A percentile compares a stretch with the other conserved stretches of the same genome.
These are phyloP conservation scores for Phyto melanocephala DNA, from an alignment of 2,888 invertebrate genomes.

Conservation along the genomic window DNA sequence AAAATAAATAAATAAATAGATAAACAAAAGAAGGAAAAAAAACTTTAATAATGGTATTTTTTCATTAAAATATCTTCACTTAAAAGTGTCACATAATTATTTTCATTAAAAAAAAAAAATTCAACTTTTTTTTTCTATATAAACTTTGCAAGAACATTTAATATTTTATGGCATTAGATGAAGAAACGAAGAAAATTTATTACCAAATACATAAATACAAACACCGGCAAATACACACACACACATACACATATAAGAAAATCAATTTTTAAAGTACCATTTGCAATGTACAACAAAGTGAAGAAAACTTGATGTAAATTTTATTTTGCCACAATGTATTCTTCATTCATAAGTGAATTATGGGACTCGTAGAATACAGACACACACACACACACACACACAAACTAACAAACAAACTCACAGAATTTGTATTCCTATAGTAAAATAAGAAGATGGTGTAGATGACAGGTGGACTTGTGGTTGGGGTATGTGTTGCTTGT, in stretches of 20 bases:
- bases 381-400: neutral
- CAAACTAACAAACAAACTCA: neutral
- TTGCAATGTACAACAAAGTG: neutral
- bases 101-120: neutral
- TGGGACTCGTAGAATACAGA: neutral
- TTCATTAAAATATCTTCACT: neutral
- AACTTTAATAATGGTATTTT: neutral
- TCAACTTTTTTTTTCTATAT: neutral
- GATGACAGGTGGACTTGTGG: slow-evolving; percentile 3
- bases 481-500: neutral
- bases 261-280: slow-evolving; percentile 4
- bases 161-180: neutral
- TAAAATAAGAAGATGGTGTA: neutral
- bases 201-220: neutral
- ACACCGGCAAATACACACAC: neutral
- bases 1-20: too few species aligned
- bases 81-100: neutral
- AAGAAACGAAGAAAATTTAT: slow-evolving; percentile 18
- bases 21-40: neutral
- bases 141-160: neutral
- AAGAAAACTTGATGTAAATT: slow-evolving; percentile 19
- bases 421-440: neutral
- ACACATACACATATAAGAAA: neutral
- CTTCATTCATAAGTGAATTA: neutral
- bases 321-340: neutral